Percentiles rank a stretch among this genome's conserved stretches.
These are phyloP conservation scores for Lanistes nyassanus DNA, from an alignment of 1,140 invertebrate species.

Conservation along the genomic window DNA sequence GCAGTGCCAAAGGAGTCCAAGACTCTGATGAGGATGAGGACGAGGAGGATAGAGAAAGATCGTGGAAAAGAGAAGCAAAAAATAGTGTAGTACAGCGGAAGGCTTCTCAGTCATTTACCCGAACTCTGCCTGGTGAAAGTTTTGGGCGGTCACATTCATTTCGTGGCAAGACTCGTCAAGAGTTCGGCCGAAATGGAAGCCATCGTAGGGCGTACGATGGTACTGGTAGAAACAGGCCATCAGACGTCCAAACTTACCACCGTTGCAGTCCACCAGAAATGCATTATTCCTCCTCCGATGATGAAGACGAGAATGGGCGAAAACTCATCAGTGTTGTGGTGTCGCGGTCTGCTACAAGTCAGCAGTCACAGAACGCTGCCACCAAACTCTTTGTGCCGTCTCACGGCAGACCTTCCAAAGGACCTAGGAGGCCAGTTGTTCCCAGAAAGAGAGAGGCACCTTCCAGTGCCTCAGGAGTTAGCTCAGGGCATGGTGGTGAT, in stretches of 20 bases:
- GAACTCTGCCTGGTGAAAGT: neutral
- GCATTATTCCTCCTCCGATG: conserved; percentile 4
- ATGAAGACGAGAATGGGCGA: conserved; percentile 14
- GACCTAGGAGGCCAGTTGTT: too few relatives aligned
- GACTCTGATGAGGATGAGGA: conserved; percentile 3
- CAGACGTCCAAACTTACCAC: neutral
- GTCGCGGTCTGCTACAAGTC: neutral
- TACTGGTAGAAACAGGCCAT: neutral
- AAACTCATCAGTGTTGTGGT: conserved; percentile 31
- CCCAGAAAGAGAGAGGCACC: too few relatives aligned
- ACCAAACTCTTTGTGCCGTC: too few relatives aligned
- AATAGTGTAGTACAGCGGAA: conserved; percentile 5
- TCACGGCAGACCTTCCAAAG: too few relatives aligned
- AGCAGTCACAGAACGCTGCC: too few relatives aligned
- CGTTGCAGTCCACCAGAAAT: neutral
- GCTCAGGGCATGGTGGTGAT: too few relatives aligned
- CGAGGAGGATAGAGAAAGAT: conserved; percentile 30
- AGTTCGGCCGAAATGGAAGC: conserved; percentile 10
- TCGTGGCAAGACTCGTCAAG: conserved; percentile 3
- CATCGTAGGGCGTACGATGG: neutral
- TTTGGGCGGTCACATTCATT: neutral
- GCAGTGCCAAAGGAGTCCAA: neutral
- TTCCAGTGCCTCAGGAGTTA: too few relatives aligned
- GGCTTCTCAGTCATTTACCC: neutral
- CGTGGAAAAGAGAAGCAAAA: conserved; percentile 29